Base-by-base conservation (phyloP, 2,888 invertebrate genomes). In the Tetropium fuscum region DNA sequence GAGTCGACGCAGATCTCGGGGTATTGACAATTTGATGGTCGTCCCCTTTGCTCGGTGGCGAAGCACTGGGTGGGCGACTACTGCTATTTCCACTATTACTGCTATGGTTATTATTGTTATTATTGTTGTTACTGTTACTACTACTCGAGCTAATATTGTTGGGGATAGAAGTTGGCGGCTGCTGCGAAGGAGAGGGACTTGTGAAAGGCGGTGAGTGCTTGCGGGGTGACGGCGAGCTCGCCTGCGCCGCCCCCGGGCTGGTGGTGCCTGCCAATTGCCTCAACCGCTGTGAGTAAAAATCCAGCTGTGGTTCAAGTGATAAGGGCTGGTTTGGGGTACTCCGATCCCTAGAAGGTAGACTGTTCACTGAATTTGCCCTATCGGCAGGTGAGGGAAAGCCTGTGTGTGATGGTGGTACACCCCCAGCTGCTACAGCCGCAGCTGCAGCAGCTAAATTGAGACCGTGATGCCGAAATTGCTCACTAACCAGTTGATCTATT, bases 221-320 rank as follows among this genome's bases (percentile, higher is more conserved):
- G 86, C 88, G 87, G 85, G 90, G 89, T 87, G 88, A 87, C 87
- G 91, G 90, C 85, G 92, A 91, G 85, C 92, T 91, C 84, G 91
- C 86, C 85, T 90, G 89, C 85, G 90, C 92, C 87, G 92, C 92
- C 87, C 94, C 93, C 87, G 94, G 94, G 90, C 94, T 93, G 87
- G 93, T 93, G 85, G 93, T 94, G 83, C 91, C 91, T 87, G 97
- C 97, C 87, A 97, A 91, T 90, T 97, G 96, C 88, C 97, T 93
- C 89, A 97, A 92, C 89, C 97, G 92, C 91, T 97, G 96, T 87
- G 97, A 97, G 90, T 97, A 98, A 91, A 97, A 97, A 91, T 97
- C 97, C 89, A 95, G 90, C 86, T 93, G 93, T 81, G 93, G 92
- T 87, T 92, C 94, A 75, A 91, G 84, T 82, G 88, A 89, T 70